These are phyloP conservation scores for Hypercompe scribonia DNA, from an alignment of 2,888 invertebrate genomes.

Conservation along the genomic window DNA sequence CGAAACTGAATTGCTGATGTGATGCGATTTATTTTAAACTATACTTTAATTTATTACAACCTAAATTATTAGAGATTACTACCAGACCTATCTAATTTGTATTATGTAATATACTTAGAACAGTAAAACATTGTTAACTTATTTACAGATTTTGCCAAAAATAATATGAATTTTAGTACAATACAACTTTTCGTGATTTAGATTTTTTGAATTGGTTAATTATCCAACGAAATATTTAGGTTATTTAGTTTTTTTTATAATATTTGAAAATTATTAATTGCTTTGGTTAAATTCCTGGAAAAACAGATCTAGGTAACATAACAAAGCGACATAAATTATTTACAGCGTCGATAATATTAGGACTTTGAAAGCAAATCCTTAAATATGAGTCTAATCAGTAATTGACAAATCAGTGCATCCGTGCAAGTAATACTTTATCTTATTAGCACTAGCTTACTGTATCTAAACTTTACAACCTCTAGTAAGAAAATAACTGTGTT, in stretches of 20 bases:
- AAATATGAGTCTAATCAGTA: constrained; percentile 82
- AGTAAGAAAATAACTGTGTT: not conserved
- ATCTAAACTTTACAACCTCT: not conserved
- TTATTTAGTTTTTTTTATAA: not conserved
- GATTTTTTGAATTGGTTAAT: not conserved
- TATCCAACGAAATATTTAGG: not conserved
- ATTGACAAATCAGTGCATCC: constrained; percentile 85
- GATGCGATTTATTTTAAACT: constrained; percentile 14
- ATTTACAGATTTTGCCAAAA: not conserved
- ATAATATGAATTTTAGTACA: not conserved
- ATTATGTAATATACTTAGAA: not conserved
- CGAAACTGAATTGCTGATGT: constrained; percentile 41
- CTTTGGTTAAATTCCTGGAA: not conserved
- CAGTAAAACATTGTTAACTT: not conserved
- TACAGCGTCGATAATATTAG: constrained; percentile 67
- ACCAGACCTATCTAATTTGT: not conserved
- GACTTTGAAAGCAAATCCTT: constrained; percentile 78
- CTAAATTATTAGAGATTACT: not conserved
- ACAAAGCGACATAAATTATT: constrained; percentile 68
- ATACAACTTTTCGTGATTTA: not conserved
- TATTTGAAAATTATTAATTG: not conserved
- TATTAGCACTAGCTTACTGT: constrained; percentile 22
- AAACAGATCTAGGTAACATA: constrained; percentile 16
- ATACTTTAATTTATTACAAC: constrained; percentile 6
- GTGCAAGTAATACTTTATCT: constrained; percentile 64